Conservation (phyloP, 37 sponge, comb jelly and placozoan species). For the Ianthella basta region DNA sequence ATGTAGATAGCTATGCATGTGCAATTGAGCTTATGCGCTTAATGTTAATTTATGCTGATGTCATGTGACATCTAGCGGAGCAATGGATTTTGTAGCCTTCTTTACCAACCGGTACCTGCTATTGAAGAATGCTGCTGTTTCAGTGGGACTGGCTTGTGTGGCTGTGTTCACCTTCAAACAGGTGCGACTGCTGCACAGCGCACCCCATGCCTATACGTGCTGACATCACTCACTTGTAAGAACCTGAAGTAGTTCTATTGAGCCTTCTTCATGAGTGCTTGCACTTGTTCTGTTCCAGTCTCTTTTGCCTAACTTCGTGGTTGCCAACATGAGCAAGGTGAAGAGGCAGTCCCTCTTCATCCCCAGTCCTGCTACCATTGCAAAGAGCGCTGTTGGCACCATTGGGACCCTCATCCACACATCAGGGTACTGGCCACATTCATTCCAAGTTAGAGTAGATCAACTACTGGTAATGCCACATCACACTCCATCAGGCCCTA, state of each 20-base stretch:
- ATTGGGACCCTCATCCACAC: conserved; percentile 16
- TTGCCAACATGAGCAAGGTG: conserved; percentile 23
- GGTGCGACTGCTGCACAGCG: conserved; percentile 6
- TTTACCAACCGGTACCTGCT: background rate
- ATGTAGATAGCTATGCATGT: too few relatives aligned
- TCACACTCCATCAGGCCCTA: too few relatives aligned
- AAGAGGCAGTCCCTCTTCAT: background rate
- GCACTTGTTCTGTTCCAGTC: background rate
- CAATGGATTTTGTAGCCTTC: too few relatives aligned
- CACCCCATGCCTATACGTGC: background rate
- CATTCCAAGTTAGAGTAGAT: background rate
- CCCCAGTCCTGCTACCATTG: conserved; percentile 3
- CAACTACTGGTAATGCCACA: too few relatives aligned
- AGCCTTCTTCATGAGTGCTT: too few relatives aligned
- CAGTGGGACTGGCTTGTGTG: background rate
- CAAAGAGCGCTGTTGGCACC: conserved; percentile 15
- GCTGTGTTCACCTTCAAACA: background rate
- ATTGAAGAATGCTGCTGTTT: background rate
- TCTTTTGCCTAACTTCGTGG: background rate
- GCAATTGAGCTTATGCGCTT: too few relatives aligned
- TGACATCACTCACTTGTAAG: conserved; percentile 8
- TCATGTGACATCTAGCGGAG: too few relatives aligned
- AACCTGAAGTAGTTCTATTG: too few relatives aligned
- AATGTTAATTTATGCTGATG: too few relatives aligned
- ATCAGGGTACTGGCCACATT: conserved; percentile 14